phyloP scores from a whole-genome alignment of 2,888 invertebrate species.

The Diaprepes abbreviatus region DNA sequence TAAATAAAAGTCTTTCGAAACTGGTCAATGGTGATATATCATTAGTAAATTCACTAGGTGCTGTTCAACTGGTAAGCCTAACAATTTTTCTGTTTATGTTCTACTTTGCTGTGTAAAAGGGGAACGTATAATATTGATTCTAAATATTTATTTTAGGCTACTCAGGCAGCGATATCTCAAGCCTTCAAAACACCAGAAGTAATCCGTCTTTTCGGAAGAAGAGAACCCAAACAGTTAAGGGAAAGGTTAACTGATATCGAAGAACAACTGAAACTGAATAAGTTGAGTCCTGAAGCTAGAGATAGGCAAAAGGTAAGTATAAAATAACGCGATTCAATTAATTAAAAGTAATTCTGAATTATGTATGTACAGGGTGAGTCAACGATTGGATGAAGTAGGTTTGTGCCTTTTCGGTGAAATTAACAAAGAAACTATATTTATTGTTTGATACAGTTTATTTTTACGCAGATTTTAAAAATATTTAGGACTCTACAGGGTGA shows the following conservation, averaged over 20 bases:
- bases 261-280: slow-evolving; percentile 74
- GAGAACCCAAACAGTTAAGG: slow-evolving; percentile 76
- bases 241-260: slow-evolving; percentile 73
- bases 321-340: no score
- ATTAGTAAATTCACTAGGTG: slow-evolving; percentile 75
- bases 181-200: slow-evolving; percentile 84
- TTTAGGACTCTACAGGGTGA: no score
- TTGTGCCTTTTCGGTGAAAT: no score
- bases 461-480: no score
- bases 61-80: slow-evolving; percentile 75
- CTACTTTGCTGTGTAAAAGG: no score
- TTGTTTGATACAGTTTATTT: no score
- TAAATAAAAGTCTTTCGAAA: slow-evolving; percentile 75
- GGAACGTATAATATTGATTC: no score
- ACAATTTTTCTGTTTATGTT: no score
- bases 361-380: no score
- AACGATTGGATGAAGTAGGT: no score
- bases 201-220: slow-evolving; percentile 79
- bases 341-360: no score
- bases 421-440: no score
- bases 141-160: slow-evolving; percentile 70
- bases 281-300: slow-evolving; percentile 68
- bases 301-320: slow-evolving; percentile 69
- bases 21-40: slow-evolving; percentile 78
- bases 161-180: slow-evolving; percentile 79